phyloP scores from a whole-genome alignment of 2,113 vertebrate genomes.

The Pseudorhombus dupliciocellatus region DNA sequence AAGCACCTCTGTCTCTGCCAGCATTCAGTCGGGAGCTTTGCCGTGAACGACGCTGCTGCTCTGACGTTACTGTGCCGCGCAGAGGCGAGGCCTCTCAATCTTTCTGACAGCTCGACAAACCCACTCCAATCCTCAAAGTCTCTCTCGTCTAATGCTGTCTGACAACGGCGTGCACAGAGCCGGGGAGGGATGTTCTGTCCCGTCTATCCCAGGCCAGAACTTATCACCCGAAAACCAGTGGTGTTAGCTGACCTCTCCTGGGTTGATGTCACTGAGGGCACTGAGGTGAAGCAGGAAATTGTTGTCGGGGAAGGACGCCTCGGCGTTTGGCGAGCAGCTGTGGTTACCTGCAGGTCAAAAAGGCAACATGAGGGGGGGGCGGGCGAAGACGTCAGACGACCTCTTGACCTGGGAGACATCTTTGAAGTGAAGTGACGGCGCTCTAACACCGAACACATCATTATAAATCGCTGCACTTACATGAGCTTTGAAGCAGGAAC shows the following conservation, averaged over 20 bases:
- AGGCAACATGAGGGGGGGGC: neutral
- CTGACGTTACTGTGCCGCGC: constrained; percentile 54
- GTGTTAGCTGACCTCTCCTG: constrained; percentile 89
- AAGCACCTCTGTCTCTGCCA: constrained; percentile 11
- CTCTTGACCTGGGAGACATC: neutral
- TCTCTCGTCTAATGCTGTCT: constrained; percentile 60
- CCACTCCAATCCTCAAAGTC: constrained; percentile 60
- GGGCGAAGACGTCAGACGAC: neutral
- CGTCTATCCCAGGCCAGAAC: constrained; percentile 39
- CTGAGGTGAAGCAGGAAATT: constrained; percentile 94
- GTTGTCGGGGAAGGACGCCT: constrained; percentile 95
- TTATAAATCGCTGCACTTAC: constrained; percentile 81
- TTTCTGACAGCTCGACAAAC: constrained; percentile 75
- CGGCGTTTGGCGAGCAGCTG: constrained; percentile 95
- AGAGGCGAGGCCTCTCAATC: constrained; percentile 74
- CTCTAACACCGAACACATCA: neutral
- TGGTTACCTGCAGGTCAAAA: constrained; percentile 88
- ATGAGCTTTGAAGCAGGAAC: constrained; percentile 97
- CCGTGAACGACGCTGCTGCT: constrained; percentile 39
- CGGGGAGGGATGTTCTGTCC: constrained; percentile 41
- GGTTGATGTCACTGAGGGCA: constrained; percentile 88
- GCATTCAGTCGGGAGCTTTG: constrained; percentile 38
- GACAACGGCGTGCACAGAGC: constrained; percentile 60
- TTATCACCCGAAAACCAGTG: constrained; percentile 51
- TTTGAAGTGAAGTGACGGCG: constrained; percentile 23